Evolutionary conservation across 2,888 invertebrate genomes (phyloP).

Genomic region (Mechanitis mazaeus): DNA sequence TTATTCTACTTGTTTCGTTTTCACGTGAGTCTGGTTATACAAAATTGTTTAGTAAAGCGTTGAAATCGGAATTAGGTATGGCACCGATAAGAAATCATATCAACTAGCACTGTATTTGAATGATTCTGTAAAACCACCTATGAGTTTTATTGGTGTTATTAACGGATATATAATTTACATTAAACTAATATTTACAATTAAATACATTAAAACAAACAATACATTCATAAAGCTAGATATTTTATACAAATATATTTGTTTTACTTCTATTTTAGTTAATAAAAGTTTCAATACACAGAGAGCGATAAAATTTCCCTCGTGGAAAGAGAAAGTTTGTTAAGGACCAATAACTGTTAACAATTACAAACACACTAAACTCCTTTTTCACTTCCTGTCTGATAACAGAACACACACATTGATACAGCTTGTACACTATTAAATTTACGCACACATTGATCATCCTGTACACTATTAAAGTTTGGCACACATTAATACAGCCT

Average conservation of each 20-base stretch:
- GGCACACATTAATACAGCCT: too few species aligned
- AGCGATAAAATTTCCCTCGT: background rate
- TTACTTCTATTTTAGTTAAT: too few species aligned
- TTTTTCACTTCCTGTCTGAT: slow-evolving; percentile 33
- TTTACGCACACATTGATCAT: too few species aligned
- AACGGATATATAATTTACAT: too few species aligned
- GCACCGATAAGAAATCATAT: slow-evolving; percentile 50
- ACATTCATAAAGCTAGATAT: too few species aligned
- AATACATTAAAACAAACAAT: too few species aligned
- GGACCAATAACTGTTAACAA: slow-evolving; percentile 9
- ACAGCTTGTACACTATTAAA: too few species aligned
- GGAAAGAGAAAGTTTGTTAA: slow-evolving; percentile 20
- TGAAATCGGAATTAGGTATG: slow-evolving; percentile 48
- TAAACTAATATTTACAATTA: too few species aligned
- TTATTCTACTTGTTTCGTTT: slow-evolving; percentile 8
- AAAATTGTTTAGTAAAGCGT: slow-evolving; percentile 38
- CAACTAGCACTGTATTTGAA: slow-evolving; percentile 34
- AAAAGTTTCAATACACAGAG: too few species aligned
- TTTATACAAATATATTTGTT: too few species aligned
- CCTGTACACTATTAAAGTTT: too few species aligned
- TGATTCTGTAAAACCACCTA: slow-evolving; percentile 23
- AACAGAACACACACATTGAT: slow-evolving; percentile 27
- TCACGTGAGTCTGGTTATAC: slow-evolving; percentile 11
- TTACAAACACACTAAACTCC: slow-evolving; percentile 30
- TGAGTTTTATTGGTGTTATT: background rate